A percentile compares a stretch with the other conserved stretches of the same genome.
These are phyloP conservation scores for Exephanes ischioxanthus DNA, from an alignment of 2,888 invertebrate genomes.

Conservation along the genomic window DNA sequence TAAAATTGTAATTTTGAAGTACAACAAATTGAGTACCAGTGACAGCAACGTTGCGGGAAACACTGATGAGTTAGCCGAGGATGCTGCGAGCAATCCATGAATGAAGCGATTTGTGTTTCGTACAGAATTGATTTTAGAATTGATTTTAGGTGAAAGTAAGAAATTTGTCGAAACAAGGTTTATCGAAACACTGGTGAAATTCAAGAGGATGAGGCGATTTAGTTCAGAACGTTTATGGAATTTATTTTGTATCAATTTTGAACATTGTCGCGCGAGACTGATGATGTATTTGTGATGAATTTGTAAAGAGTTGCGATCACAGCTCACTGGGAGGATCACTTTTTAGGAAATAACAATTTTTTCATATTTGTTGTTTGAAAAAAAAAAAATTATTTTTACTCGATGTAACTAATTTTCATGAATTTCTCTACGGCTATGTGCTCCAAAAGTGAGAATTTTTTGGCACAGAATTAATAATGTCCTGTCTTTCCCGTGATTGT, in stretches of 20 bases:
- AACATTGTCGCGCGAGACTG: neutral
- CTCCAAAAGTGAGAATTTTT: neutral
- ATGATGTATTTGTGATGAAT: neutral
- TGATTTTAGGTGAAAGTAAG: neutral
- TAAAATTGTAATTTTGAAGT: slow-evolving; percentile 59
- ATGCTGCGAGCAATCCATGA: neutral
- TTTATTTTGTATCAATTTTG: neutral
- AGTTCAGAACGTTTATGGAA: neutral
- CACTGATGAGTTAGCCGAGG: slow-evolving; percentile 16
- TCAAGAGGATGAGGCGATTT: neutral
- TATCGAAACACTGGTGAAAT: neutral
- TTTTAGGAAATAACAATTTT: neutral
- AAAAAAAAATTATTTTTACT: neutral
- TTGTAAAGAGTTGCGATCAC: neutral
- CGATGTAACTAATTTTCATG: neutral
- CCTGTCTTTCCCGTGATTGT: neutral
- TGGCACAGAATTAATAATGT: neutral
- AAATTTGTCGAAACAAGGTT: neutral
- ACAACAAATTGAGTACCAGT: slow-evolving; percentile 62
- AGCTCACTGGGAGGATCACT: neutral
- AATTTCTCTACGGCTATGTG: neutral
- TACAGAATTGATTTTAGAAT: neutral
- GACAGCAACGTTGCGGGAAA: slow-evolving; percentile 39
- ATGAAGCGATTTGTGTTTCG: neutral
- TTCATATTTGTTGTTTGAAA: neutral